These are phyloP conservation scores for Myrmophylax atrothorax DNA, from an alignment of 2,113 vertebrate genomes.

Conservation along the genomic window DNA sequence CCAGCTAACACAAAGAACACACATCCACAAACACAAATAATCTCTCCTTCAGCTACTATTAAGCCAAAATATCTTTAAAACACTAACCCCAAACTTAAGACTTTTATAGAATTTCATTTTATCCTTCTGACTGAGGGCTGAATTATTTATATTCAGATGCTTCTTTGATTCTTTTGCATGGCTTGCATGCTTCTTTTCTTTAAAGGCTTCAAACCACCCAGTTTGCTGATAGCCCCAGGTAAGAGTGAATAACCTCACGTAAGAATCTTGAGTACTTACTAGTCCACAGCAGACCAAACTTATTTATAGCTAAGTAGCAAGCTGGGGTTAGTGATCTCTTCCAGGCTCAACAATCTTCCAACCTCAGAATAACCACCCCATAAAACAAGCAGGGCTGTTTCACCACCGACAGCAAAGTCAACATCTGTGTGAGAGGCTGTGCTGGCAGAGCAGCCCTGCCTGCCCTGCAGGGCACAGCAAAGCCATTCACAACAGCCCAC, in stretches of 20 bases:
- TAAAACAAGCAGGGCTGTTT: conserved; percentile 38
- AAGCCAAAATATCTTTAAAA: not conserved
- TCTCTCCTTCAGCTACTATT: not conserved
- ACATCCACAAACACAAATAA: not conserved
- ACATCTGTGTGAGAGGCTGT: conserved; percentile 40
- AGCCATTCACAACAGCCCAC: not conserved
- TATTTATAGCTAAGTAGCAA: conserved; percentile 63
- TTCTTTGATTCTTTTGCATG: not conserved
- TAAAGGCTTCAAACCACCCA: not conserved
- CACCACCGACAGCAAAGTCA: conserved; percentile 54
- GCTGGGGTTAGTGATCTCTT: conserved; percentile 59
- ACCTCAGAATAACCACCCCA: conserved; percentile 60
- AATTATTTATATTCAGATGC: not conserved
- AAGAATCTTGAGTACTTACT: conserved; percentile 30
- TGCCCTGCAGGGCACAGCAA: conserved; percentile 1
- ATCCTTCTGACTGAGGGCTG: not conserved
- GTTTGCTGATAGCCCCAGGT: conserved; percentile 19
- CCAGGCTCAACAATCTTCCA: conserved; percentile 55
- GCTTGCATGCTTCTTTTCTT: not conserved
- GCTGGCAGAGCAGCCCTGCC: conserved; percentile 1
- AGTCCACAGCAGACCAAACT: conserved; percentile 40
- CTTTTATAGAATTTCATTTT: not conserved
- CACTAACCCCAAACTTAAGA: not conserved
- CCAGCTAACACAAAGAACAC: not conserved
- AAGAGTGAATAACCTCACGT: conserved; percentile 22